Evolutionary conservation across 1,140 invertebrate genomes (phyloP).

Genomic region (Callitettix versicolor): DNA sequence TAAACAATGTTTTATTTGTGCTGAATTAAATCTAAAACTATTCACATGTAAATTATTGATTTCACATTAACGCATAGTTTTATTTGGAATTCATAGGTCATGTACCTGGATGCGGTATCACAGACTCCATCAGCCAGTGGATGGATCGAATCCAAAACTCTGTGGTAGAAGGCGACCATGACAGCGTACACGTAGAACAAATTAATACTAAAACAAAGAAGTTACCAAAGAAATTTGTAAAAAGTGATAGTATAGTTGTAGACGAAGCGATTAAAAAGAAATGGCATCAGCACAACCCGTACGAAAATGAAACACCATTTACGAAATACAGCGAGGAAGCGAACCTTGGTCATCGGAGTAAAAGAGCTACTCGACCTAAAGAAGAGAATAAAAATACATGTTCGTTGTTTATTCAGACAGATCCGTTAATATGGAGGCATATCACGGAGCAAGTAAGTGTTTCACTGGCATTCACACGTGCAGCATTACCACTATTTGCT

Average conservation of each 20-base stretch:
- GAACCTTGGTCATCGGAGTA: slow-evolving; percentile 36
- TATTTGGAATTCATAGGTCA: too few species aligned
- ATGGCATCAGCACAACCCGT: not conserved
- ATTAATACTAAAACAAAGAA: slow-evolving; percentile 15
- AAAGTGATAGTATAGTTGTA: not conserved
- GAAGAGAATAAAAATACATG: slow-evolving; percentile 75
- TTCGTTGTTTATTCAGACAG: slow-evolving; percentile 93
- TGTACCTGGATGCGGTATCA: slow-evolving; percentile 75
- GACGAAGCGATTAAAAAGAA: slow-evolving; percentile 3
- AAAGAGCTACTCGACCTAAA: slow-evolving; percentile 44
- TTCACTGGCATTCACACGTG: too few species aligned
- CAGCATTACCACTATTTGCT: too few species aligned
- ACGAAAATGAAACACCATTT: slow-evolving; percentile 33
- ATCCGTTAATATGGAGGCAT: slow-evolving; percentile 93
- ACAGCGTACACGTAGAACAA: slow-evolving; percentile 25
- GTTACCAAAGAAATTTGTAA: slow-evolving; percentile 17
- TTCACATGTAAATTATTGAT: too few species aligned
- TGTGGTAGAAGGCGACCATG: slow-evolving; percentile 47
- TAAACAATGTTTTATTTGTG: too few species aligned
- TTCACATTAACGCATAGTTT: too few species aligned
- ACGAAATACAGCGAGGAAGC: slow-evolving; percentile 56
- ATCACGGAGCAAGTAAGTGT: slow-evolving; percentile 50
- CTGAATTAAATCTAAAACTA: not conserved
- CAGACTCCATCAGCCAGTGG: slow-evolving; percentile 75
- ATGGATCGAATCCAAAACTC: slow-evolving; percentile 88